A percentile compares a stretch with the other conserved stretches of the same genome.
phyloP scores from a whole-genome alignment of 2,888 invertebrate species.

The Cheilosia urbana region DNA sequence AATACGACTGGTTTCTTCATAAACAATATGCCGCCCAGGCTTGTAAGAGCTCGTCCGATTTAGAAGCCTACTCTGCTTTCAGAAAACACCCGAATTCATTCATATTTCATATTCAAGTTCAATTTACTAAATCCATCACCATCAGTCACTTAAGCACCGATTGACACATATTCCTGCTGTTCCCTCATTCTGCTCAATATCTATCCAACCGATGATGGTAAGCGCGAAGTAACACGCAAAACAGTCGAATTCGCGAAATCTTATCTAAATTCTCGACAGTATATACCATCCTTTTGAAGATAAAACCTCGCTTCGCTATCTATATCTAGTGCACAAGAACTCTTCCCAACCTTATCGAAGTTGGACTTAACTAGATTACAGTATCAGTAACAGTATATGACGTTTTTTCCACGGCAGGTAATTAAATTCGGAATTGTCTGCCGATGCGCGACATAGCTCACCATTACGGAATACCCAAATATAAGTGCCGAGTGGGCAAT shows the following conservation, averaged over 20 bases:
- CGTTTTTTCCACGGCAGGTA: neutral
- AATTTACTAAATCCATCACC: too few species aligned
- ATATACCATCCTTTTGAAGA: too few species aligned
- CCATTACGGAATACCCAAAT: neutral
- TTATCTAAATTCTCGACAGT: neutral
- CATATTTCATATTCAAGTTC: too few species aligned
- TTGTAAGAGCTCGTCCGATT: too few species aligned
- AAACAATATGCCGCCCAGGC: too few species aligned
- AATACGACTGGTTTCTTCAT: too few species aligned
- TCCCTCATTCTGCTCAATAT: neutral
- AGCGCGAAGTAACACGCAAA: neutral
- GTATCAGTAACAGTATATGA: neutral
- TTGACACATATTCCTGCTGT: neutral
- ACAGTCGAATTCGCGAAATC: conserved; percentile 14
- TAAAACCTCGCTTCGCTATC: too few species aligned
- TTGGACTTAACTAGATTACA: neutral
- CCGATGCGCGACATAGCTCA: neutral
- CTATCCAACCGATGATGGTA: neutral
- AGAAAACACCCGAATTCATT: too few species aligned
- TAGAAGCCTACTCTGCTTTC: too few species aligned
- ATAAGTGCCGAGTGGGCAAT: neutral
- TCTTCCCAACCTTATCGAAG: neutral
- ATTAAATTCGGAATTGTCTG: conserved; percentile 1
- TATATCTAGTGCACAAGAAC: neutral
- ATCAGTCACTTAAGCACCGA: too few species aligned